These are phyloP conservation scores for Accipiter cooperii DNA, from an alignment of 2,113 vertebrate genomes.

Conservation along the genomic window DNA sequence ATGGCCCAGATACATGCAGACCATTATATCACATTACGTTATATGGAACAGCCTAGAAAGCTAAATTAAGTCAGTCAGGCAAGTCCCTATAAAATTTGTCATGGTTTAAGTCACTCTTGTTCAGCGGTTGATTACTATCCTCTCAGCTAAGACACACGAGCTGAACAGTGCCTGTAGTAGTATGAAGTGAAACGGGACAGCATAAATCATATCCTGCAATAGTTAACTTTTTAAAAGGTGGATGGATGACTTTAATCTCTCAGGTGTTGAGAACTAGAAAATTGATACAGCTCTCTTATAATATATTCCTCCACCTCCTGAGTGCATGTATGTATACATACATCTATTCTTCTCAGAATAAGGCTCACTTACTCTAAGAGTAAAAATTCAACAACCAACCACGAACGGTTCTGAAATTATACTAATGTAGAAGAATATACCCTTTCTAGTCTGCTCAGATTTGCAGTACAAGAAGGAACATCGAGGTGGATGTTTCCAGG, in stretches of 20 bases:
- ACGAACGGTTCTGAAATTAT: not conserved
- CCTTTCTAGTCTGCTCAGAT: not conserved
- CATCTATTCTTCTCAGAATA: not conserved
- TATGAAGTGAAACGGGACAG: not conserved
- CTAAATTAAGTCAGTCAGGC: not conserved
- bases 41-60: not conserved
- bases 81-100: not conserved
- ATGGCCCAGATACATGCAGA: not conserved
- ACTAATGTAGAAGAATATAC: not conserved
- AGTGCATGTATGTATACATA: not conserved
- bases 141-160: not conserved
- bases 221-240: not conserved
- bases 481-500: not conserved
- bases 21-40: not conserved
- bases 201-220: not conserved
- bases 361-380: not conserved
- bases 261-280: not conserved
- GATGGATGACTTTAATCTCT: not conserved
- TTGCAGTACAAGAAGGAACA: not conserved
- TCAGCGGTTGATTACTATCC: not conserved
- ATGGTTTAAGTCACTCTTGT: not conserved
- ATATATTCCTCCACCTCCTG: not conserved
- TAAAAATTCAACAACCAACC: not conserved
- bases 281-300: not conserved
- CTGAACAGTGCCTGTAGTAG: not conserved